Conservation (phyloP, 2,113 vertebrate genomes). For the Peucedramus taeniatus region DNA sequence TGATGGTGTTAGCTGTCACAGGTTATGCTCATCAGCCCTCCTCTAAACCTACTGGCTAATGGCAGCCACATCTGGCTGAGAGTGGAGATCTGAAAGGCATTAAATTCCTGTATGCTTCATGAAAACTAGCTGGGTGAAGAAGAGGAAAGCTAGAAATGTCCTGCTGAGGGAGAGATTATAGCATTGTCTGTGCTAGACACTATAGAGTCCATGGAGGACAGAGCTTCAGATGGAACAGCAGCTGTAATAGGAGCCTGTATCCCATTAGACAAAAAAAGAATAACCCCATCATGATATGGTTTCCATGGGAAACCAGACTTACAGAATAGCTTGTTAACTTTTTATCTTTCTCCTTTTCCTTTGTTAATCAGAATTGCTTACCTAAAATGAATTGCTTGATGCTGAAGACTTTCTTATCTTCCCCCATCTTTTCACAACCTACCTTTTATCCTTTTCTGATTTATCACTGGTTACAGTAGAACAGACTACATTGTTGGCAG, state of each 20-base stretch:
- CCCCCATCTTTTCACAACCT: neutral
- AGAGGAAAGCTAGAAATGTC: neutral
- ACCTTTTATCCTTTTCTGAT: constrained; percentile 10
- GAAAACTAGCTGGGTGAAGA: neutral
- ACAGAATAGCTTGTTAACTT: constrained; percentile 15
- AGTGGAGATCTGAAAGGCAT: neutral
- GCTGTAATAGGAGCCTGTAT: neutral
- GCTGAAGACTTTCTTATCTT: neutral
- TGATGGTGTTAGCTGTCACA: neutral
- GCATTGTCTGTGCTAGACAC: neutral
- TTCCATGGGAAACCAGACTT: constrained; percentile 31
- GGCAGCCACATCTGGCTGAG: neutral
- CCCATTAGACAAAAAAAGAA: neutral
- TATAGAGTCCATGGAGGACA: neutral
- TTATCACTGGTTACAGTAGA: constrained; percentile 12
- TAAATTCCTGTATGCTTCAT: neutral
- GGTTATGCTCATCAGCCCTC: neutral
- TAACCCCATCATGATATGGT: neutral
- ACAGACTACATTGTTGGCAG: neutral
- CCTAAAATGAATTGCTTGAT: constrained; percentile 7
- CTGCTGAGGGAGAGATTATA: neutral
- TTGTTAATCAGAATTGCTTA: constrained; percentile 15
- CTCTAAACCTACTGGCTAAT: neutral
- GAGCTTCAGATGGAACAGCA: neutral
- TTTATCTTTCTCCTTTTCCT: constrained; percentile 1